phyloP scores from a whole-genome alignment of 2,888 invertebrate species.

The Branchellion lobata region DNA sequence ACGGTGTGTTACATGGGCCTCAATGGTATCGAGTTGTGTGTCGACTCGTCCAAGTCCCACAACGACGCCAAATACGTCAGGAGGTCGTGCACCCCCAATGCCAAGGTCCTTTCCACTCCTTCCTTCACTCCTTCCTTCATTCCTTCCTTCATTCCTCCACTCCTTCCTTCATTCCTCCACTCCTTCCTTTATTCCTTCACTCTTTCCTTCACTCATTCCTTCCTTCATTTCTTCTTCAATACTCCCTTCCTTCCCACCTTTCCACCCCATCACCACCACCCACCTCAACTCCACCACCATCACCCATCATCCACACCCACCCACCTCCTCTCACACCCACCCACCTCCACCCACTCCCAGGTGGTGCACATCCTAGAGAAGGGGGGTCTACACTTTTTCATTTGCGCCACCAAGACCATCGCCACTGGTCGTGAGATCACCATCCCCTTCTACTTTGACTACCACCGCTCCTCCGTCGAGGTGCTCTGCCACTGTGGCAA shows the following conservation, averaged over 20 bases:
- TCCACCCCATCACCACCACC: no score
- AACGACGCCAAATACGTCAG: slow-evolving; percentile 44
- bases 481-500: slow-evolving; percentile 47
- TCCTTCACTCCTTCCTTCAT: no score
- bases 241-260: no score
- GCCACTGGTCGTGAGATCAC: slow-evolving; percentile 42
- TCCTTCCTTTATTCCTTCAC: not conserved
- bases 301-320: no score
- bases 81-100: slow-evolving; percentile 47
- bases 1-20: slow-evolving; percentile 41
- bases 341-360: not conserved
- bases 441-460: slow-evolving; percentile 46
- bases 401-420: slow-evolving; percentile 47
- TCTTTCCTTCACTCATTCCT: no score
- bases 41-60: slow-evolving; percentile 40
- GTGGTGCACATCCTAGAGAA: slow-evolving; percentile 44
- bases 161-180: no score
- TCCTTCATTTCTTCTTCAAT: no score
- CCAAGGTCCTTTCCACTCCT: slow-evolving; percentile 26
- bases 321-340: no score
- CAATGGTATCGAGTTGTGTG: slow-evolving; percentile 40
- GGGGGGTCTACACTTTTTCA: slow-evolving; percentile 43
- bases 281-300: not conserved
- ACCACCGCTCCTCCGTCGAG: slow-evolving; percentile 36
- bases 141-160: no score